Evolutionary conservation across 2,113 vertebrate species (phyloP).

Genomic region (Gallinago undulata): DNA sequence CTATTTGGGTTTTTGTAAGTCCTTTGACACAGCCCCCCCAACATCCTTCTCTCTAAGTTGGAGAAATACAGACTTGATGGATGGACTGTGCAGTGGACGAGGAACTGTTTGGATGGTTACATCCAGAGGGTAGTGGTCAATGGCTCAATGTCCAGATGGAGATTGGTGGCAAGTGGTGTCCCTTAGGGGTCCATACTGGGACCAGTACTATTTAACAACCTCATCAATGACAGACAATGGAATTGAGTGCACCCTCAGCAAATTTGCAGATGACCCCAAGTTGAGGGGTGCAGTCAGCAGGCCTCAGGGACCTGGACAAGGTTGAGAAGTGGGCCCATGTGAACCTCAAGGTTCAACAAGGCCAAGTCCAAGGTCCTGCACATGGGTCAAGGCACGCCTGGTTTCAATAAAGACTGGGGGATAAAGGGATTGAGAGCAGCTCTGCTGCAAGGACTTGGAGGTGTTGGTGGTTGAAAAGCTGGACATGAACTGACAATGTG

Average conservation of each 20-base stretch:
- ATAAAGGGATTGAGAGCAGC: not conserved
- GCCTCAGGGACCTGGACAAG: not conserved
- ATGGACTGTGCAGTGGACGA: not conserved
- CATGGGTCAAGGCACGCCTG: rapidly evolving
- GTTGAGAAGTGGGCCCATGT: not conserved
- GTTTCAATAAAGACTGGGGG: not conserved
- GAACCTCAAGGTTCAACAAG: not conserved
- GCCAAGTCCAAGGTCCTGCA: not conserved
- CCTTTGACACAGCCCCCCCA: not conserved
- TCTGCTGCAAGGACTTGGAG: rapidly evolving
- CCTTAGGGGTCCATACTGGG: rapidly evolving
- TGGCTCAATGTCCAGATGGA: not conserved
- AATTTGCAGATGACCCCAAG: not conserved
- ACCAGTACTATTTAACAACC: not conserved
- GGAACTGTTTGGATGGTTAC: not conserved
- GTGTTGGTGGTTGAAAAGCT: not conserved
- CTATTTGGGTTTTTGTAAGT: not conserved
- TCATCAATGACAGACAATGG: not conserved
- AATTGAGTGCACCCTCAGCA: not conserved
- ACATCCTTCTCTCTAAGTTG: not conserved
- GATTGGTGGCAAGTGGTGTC: not conserved
- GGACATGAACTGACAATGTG: not conserved
- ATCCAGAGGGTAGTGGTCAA: not conserved
- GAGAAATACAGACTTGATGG: not conserved
- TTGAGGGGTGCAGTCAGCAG: rapidly evolving